These are phyloP conservation scores for Papilio polytes DNA, from an alignment of 1,140 invertebrate species.

Conservation along the genomic window DNA sequence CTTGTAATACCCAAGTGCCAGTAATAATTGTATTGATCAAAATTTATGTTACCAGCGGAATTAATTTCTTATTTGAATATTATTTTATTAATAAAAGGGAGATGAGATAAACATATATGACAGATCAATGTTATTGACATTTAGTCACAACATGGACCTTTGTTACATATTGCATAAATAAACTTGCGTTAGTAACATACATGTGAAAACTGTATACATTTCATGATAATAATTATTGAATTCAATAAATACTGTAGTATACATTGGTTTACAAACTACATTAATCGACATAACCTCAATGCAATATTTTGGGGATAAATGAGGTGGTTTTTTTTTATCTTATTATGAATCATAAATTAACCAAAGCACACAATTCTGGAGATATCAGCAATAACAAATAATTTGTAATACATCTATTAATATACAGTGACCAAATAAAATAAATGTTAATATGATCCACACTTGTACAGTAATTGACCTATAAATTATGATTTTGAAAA, in stretches of 20 bases:
- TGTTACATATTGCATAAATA: not conserved
- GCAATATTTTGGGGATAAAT: not conserved
- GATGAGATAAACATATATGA: not conserved
- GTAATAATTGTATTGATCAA: not conserved
- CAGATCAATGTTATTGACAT: not conserved
- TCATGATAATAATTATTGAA: not conserved
- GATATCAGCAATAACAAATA: not conserved
- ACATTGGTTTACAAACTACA: slow-evolving; percentile 30
- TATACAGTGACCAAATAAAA: not conserved
- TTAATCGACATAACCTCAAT: slow-evolving; percentile 3
- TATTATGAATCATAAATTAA: not conserved
- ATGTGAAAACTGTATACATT: not conserved
- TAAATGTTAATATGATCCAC: not conserved
- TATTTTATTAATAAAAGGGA: not conserved
- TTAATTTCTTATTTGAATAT: not conserved
- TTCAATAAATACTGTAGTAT: slow-evolving; percentile 42
- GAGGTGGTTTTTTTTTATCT: not conserved
- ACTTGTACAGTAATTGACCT: not conserved
- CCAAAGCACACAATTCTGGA: not conserved
- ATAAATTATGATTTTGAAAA: not conserved
- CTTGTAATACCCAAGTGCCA: not conserved
- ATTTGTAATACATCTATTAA: not conserved
- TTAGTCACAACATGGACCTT: not conserved
- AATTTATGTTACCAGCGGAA: not conserved
- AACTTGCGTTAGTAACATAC: not conserved